These are phyloP conservation scores for Lytechinus pictus DNA, from an alignment of 35 echinoderm and acorn worm genomes.

Conservation along the genomic window DNA sequence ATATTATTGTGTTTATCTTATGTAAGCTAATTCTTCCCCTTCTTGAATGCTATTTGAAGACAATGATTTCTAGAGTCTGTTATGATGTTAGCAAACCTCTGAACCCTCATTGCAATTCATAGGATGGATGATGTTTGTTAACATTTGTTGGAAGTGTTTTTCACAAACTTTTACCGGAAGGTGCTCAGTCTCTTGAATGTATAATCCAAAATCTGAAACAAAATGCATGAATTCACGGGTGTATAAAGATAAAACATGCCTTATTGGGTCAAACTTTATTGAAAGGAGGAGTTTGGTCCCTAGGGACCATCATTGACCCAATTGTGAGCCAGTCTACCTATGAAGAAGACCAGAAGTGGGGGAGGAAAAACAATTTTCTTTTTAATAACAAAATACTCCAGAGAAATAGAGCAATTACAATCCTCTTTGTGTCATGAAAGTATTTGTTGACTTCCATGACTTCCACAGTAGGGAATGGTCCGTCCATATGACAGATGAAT, in stretches of 20 bases:
- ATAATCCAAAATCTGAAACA: neutral
- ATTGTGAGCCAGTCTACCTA: neutral
- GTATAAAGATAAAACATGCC: neutral
- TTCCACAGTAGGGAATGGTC: neutral
- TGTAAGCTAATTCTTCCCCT: too few species aligned
- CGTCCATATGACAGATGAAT: neutral
- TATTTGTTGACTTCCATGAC: neutral
- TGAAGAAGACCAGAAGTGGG: neutral
- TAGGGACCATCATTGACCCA: neutral
- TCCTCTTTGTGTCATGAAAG: neutral
- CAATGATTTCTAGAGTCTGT: too few species aligned
- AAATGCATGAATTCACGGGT: too few species aligned
- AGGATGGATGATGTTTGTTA: too few species aligned
- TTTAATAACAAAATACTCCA: neutral
- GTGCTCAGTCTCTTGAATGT: neutral
- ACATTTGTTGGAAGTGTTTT: neutral
- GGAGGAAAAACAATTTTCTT: neutral
- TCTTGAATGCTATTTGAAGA: too few species aligned
- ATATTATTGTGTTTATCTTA: too few species aligned
- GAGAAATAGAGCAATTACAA: neutral
- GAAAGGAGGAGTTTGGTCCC: neutral
- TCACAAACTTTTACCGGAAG: neutral
- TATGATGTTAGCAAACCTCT: too few species aligned
- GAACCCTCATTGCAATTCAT: too few species aligned
- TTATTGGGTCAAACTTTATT: neutral